Conservation (phyloP, 2,888 invertebrate species). For the Coenonympha glycerion region DNA sequence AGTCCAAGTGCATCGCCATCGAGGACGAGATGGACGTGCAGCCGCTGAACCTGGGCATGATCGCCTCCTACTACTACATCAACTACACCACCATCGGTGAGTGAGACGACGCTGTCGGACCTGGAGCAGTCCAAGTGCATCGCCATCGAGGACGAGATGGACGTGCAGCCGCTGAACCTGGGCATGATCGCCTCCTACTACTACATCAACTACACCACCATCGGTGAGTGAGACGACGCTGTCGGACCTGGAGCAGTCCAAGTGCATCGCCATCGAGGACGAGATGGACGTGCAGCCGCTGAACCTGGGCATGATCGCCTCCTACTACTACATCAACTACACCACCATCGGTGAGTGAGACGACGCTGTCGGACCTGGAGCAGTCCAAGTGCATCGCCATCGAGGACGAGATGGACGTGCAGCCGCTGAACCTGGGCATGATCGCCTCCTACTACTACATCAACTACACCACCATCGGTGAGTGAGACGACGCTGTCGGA, state of each 20-base stretch:
- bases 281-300: constrained; percentile 98
- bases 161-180: too few species aligned
- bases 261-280: constrained; percentile 98
- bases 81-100: constrained; percentile 98
- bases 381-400: too few species aligned
- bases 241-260: constrained; percentile 94
- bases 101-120: too few species aligned
- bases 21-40: constrained; percentile 99
- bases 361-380: too few species aligned
- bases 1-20: constrained; percentile 97
- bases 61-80: constrained; percentile 99
- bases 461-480: too few species aligned
- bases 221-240: constrained; percentile 98
- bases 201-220: too few species aligned
- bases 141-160: too few species aligned
- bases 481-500: constrained; percentile 95
- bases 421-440: too few species aligned
- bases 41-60: constrained; percentile 99
- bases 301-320: constrained; percentile 99
- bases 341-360: constrained; percentile 91
- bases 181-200: too few species aligned
- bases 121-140: too few species aligned
- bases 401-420: too few species aligned
- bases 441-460: too few species aligned
- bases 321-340: constrained; percentile 99